phyloP scores from a whole-genome alignment of 2,113 vertebrate genomes.

The Motacilla tschutschensis region DNA sequence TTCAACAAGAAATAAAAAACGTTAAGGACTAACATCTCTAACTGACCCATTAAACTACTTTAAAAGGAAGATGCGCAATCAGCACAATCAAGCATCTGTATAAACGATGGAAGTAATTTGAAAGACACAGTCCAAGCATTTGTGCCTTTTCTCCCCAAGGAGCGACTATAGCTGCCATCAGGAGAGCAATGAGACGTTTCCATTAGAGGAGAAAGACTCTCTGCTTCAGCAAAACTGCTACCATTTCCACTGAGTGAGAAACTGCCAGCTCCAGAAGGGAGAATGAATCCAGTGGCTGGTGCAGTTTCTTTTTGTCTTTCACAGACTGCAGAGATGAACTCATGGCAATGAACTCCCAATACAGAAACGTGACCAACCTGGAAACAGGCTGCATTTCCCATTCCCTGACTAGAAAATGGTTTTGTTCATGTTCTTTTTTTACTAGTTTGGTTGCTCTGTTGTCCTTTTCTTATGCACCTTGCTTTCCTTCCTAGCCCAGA shows the following conservation, averaged over 20 bases:
- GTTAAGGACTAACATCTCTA: background rate
- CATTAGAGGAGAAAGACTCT: background rate
- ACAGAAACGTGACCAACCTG: background rate
- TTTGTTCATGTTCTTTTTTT: accelerated
- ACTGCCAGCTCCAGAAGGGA: background rate
- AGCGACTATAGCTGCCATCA: background rate
- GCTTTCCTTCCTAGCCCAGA: background rate
- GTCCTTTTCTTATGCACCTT: background rate
- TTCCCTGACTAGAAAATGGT: background rate
- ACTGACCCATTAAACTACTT: background rate
- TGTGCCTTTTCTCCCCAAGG: background rate
- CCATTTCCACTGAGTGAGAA: background rate
- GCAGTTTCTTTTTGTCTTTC: background rate
- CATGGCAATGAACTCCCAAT: background rate
- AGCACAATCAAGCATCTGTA: background rate
- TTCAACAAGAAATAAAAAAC: background rate
- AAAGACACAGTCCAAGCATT: background rate
- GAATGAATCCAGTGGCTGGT: background rate
- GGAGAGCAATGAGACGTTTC: accelerated
- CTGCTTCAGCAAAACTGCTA: background rate
- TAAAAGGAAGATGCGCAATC: background rate
- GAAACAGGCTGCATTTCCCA: background rate
- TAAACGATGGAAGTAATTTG: accelerated
- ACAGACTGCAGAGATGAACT: background rate
- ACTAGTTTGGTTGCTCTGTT: background rate